Evolutionary conservation across 2,797 vertebrate genomes (phyloP).

Genomic region (Silurus aristotelis): DNA sequence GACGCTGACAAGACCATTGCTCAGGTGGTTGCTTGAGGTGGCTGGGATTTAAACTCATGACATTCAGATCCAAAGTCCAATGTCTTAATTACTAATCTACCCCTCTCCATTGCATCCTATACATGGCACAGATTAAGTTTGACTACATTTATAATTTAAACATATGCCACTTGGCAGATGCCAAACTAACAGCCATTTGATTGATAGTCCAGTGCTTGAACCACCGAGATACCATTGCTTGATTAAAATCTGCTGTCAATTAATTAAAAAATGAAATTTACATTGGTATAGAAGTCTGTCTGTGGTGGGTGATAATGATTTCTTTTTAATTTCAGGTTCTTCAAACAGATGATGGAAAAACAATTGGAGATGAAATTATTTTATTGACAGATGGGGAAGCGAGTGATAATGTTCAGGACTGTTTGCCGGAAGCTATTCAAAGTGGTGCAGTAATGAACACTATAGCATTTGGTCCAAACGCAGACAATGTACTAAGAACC

Average conservation of each 20-base stretch:
- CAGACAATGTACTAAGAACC: conserved; percentile 45
- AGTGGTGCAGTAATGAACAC: conserved; percentile 67
- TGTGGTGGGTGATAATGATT: not conserved
- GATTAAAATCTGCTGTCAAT: not conserved
- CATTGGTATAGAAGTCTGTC: not conserved
- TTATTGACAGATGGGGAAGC: conserved; percentile 66
- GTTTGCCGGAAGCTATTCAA: conserved; percentile 48
- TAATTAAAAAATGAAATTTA: not conserved
- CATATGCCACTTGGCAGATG: too few relatives aligned
- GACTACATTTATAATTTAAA: too few relatives aligned
- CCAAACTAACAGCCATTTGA: too few relatives aligned
- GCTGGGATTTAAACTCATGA: too few relatives aligned
- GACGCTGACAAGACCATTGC: too few relatives aligned
- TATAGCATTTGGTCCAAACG: conserved; percentile 61
- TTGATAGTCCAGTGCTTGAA: too few relatives aligned
- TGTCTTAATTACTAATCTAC: too few relatives aligned
- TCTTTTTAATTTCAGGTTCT: conserved; percentile 59
- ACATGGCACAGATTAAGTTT: too few relatives aligned
- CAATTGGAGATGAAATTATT: conserved; percentile 66
- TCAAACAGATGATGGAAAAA: conserved; percentile 47
- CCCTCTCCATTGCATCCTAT: too few relatives aligned
- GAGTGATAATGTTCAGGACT: conserved; percentile 35
- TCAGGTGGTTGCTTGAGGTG: too few relatives aligned
- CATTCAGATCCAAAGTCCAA: too few relatives aligned
- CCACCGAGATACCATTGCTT: too few relatives aligned